phyloP scores from a whole-genome alignment of 2,113 vertebrate genomes.

The Leiothrix lutea region DNA sequence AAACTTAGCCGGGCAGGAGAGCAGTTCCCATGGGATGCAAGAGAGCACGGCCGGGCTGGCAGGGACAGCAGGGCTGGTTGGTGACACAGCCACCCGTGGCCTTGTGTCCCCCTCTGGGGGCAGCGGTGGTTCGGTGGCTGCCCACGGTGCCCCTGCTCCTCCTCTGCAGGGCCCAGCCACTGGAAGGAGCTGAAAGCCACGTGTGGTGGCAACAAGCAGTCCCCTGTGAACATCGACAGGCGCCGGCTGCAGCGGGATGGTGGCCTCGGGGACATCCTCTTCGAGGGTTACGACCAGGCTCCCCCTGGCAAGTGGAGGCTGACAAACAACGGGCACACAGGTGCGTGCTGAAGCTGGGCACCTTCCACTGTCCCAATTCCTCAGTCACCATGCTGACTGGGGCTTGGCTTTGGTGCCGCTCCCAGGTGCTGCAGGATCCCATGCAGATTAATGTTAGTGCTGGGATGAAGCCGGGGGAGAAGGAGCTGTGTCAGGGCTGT shows the following conservation, averaged over 20 bases:
- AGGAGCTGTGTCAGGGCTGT: background rate
- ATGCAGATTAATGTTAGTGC: accelerated
- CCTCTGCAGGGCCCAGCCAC: conserved; percentile 56
- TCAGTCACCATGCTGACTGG: accelerated
- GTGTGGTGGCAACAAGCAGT: conserved; percentile 69
- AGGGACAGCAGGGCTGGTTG: background rate
- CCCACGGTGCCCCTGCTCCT: background rate
- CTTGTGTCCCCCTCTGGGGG: background rate
- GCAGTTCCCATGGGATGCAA: background rate
- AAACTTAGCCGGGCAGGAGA: background rate
- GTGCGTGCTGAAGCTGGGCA: background rate
- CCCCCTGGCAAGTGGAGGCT: conserved; percentile 79
- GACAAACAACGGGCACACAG: conserved; percentile 80
- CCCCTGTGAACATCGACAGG: conserved; percentile 81
- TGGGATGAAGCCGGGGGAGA: background rate
- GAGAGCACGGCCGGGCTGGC: accelerated
- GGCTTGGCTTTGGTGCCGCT: accelerated
- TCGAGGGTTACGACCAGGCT: conserved; percentile 77
- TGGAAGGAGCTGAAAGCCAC: conserved; percentile 67
- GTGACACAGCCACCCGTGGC: background rate
- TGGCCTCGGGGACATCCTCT: conserved; percentile 68
- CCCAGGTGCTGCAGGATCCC: background rate
- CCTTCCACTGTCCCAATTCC: background rate
- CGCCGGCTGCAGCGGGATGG: conserved; percentile 53
- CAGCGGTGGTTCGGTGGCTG: background rate